Percentiles rank a stretch among this genome's conserved stretches.
Conservation (phyloP, 1,140 invertebrate species). For the Harlomillsia oculata region DNA sequence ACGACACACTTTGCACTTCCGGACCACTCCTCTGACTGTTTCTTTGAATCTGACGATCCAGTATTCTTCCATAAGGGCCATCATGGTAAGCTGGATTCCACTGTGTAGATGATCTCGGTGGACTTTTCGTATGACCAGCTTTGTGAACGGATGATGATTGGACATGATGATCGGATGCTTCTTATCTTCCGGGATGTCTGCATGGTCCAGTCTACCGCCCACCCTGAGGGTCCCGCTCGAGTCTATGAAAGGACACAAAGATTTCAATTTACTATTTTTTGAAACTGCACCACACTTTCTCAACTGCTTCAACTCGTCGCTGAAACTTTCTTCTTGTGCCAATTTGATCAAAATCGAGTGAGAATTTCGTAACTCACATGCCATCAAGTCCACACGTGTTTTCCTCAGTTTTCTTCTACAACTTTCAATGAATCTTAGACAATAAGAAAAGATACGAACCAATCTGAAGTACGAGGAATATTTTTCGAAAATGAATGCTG, state of each 20-base stretch:
- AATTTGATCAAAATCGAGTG: neutral
- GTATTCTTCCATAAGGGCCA: constrained; percentile 24
- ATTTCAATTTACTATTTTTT: constrained; percentile 26
- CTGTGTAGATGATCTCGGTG: constrained; percentile 39
- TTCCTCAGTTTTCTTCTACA: neutral
- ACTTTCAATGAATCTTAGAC: neutral
- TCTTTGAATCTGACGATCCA: constrained; percentile 29
- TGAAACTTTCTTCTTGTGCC: neutral
- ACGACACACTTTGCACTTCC: constrained; percentile 31
- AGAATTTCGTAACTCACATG: neutral
- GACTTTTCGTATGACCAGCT: constrained; percentile 38
- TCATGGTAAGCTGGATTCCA: constrained; percentile 37
- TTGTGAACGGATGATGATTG: constrained; percentile 33
- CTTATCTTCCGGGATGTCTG: constrained; percentile 29
- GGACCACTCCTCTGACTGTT: constrained; percentile 6
- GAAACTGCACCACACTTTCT: neutral
- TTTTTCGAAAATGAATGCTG: neutral
- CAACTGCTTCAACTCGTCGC: neutral
- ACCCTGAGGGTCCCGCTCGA: constrained; percentile 39
- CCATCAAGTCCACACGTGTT: neutral
- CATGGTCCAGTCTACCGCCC: constrained; percentile 39
- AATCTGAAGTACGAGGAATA: neutral
- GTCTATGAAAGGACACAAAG: constrained; percentile 41
- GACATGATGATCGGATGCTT: constrained; percentile 39
- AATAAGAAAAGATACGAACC: neutral